Base-by-base conservation (phyloP, 2,797 vertebrate genomes). In the Ispidina picta region DNA sequence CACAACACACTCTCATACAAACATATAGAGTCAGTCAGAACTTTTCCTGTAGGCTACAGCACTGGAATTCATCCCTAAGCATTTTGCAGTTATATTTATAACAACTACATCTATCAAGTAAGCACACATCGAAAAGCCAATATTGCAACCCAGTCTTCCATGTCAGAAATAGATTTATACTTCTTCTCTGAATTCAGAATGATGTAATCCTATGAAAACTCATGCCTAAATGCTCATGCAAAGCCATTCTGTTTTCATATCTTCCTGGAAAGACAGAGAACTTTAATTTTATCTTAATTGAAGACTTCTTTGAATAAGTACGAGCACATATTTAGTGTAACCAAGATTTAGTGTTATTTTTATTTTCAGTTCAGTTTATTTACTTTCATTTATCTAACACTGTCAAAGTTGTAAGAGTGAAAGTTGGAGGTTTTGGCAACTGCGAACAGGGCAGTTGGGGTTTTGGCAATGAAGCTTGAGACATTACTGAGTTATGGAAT, bases 301-400 rank as follows among this genome's bases (percentile, higher is more conserved):
- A 56, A 72, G 31, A 14, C 1, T 56, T 60, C 13, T 59, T 71
- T 69, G 12, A 92, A 91, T 73, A 49, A 89, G 25, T 19, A 76
- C 35, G 28, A 81, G 84, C 89, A 81, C 21, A 39, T 65, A 88
- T 12, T 83, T 59, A 76, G 37, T n/a, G 25, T 44, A 78, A 72
- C 19, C 19, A 65, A 46, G 54, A 92, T 69, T n/a, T 73, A 4
- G 18, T 55, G 31, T 58, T 76, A 35, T 70, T 86, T 86, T 79
- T 74, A 74, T 89, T 69, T 94, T 79, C 49, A 68, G 19, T 75
- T 88, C 26, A 17, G 69, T 91, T 92, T 83, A 68, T 86, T 94
- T 84, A 54, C 23, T 87, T 87, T 23, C 26, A 46, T 86, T 68
- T 88, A 64, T 90, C 76, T 89, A 77, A 48, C n/a, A 72, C 18